These are phyloP conservation scores for Pandemis cinnamomeana DNA, from an alignment of 2,888 invertebrate genomes.

Conservation along the genomic window DNA sequence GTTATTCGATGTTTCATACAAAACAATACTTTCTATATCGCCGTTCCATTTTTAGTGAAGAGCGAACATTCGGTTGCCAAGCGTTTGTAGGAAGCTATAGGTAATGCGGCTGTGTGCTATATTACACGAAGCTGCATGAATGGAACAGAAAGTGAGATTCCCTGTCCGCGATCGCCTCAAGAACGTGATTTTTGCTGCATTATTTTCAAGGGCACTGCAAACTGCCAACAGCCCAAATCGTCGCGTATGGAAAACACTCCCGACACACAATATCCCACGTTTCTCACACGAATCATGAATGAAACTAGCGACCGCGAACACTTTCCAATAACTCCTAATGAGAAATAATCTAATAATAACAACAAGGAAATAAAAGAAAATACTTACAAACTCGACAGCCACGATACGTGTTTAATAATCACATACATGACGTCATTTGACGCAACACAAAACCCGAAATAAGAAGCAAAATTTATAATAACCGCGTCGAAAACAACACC, in stretches of 20 bases:
- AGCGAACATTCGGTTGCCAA: constrained; percentile 68
- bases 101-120: constrained; percentile 44
- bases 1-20: constrained; percentile 53
- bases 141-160: constrained; percentile 62
- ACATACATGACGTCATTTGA: constrained; percentile 85
- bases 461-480: constrained; percentile 79
- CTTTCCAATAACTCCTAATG: constrained; percentile 60
- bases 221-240: constrained; percentile 52
- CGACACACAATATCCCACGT: constrained; percentile 47
- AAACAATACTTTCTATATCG: constrained; percentile 76
- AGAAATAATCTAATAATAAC: constrained; percentile 65
- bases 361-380: constrained; percentile 79
- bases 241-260: constrained; percentile 60
- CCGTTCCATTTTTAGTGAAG: constrained; percentile 78
- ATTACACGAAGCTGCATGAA: constrained; percentile 54
- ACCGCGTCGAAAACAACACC: constrained; percentile 72
- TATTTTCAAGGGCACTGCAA: constrained; percentile 83
- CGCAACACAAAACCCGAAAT: constrained; percentile 82
- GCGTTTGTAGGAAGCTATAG: constrained; percentile 55
- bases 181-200: constrained; percentile 80
- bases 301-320: constrained; percentile 64
- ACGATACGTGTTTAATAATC: constrained; percentile 83
- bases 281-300: constrained; percentile 73
- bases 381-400: constrained; percentile 82
- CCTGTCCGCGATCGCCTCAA: constrained; percentile 61